phyloP scores from a whole-genome alignment of 2,888 invertebrate species.

The Apoda limacodes region DNA sequence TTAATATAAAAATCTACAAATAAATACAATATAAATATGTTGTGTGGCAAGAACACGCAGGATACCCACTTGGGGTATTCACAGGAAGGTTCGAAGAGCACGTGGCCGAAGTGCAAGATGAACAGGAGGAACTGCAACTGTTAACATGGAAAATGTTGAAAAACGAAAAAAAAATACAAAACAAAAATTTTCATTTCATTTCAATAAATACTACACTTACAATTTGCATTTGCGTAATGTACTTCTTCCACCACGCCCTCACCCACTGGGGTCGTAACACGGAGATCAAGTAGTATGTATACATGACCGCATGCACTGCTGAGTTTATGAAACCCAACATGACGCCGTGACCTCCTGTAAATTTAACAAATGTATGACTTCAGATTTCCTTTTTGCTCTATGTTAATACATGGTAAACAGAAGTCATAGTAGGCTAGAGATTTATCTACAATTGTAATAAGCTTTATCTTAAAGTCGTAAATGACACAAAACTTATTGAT shows the following conservation, averaged over 20 bases:
- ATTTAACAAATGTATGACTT: too few relatives aligned
- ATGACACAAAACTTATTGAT: too few relatives aligned
- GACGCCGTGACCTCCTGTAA: slow-evolving; percentile 75
- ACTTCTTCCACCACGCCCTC: slow-evolving; percentile 86
- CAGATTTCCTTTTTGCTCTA: too few relatives aligned
- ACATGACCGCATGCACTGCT: slow-evolving; percentile 84
- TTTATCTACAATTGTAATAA: too few relatives aligned
- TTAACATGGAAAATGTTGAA: slow-evolving; percentile 10
- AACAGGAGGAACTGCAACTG: slow-evolving; percentile 76
- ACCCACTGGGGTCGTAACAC: slow-evolving; percentile 80
- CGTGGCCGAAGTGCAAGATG: slow-evolving; percentile 68
- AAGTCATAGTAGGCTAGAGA: too few relatives aligned
- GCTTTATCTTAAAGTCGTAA: too few relatives aligned
- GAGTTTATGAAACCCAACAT: slow-evolving; percentile 79
- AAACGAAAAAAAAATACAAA: slow-evolving; percentile 3
- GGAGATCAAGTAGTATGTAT: slow-evolving; percentile 80
- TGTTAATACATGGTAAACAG: too few relatives aligned
- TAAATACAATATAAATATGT: slow-evolving; percentile 74
- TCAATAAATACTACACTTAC: slow-evolving; percentile 44
- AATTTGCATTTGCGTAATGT: slow-evolving; percentile 88
- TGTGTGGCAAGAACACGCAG: slow-evolving; percentile 72
- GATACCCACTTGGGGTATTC: slow-evolving; percentile 72
- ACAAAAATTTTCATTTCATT: neutral
- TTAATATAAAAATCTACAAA: slow-evolving; percentile 79
- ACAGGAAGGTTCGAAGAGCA: slow-evolving; percentile 70